Evolutionary conservation across 2,888 invertebrate species (phyloP), one percentile per base, ranked within the genome.

Genomic region (Ganaspis brasiliensis): DNA sequence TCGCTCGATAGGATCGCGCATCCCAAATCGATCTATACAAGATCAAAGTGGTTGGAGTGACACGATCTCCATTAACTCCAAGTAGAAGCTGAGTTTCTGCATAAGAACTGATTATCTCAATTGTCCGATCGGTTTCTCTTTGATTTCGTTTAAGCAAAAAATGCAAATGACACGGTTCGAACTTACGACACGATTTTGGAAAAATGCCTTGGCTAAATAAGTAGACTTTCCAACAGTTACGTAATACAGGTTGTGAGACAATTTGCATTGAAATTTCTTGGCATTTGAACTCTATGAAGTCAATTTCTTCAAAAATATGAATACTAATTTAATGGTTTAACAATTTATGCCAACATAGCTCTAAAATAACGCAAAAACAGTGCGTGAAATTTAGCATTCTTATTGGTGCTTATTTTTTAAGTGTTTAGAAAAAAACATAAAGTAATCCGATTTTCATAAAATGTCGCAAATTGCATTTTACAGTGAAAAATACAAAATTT

Each of bases 1-100:
- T 87, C 81, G 76, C 79, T 75, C 80, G 86, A 86, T 86, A 85
- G 79, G 77, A 75, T 73, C 73, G 73, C 75, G 67, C 75, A 74
- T 74, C 74, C 75, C 74, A 74, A 77, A 82, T 79, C 72, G 82
- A 81, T 84, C 76, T 81, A 76, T 79, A 59, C 73, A 77, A 81
- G 82, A 84, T 83, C 81, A 74, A 74, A 75, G 75, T 82, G 81
- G 78, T 78, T 76, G 75, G 77, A 81, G 79, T 84, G 81, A 81
- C 82, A 81, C 80, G 72, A 80, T 84, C 81, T 81, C 82, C 81
- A 84, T 81, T 84, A 84, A 81, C 75, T 79, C 78, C 52, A 19
- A 52, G 52, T 52, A 75, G 76, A 77, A 78, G 74, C 74, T 73
- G 72, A 59, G 35, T 72, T 31, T 76, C 26, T 76, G 72, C 74